Percentiles rank a stretch among this genome's conserved stretches.
Conservation (phyloP, 1,140 invertebrate species). For the Monochamus saltuarius region DNA sequence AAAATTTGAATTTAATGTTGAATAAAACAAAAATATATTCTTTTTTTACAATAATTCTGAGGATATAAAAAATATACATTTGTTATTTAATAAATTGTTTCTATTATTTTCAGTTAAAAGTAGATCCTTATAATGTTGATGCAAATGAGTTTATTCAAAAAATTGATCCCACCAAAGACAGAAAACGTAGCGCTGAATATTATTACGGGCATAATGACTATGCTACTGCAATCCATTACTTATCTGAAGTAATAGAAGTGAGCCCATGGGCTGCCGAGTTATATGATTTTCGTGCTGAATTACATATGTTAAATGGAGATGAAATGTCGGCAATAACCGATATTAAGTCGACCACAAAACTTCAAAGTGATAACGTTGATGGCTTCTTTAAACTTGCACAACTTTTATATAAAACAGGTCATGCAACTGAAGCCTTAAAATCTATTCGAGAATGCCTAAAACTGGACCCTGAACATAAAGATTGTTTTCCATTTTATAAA, state of each 20-base stretch:
- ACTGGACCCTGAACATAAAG: constrained; percentile 95
- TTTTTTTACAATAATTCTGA: too few species aligned
- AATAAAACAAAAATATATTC: too few species aligned
- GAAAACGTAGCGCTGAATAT: constrained; percentile 67
- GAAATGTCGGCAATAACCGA: constrained; percentile 86
- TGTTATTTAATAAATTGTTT: background rate
- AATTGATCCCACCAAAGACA: constrained; percentile 66
- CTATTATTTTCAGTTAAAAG: constrained; percentile 58
- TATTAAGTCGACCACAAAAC: constrained; percentile 87
- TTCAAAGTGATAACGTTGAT: constrained; percentile 88
- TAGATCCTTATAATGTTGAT: constrained; percentile 77
- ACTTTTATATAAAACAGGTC: constrained; percentile 87
- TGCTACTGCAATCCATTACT: constrained; percentile 66
- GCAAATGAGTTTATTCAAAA: constrained; percentile 66
- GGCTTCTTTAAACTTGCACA: constrained; percentile 82
- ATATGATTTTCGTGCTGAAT: constrained; percentile 83
- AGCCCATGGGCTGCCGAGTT: constrained; percentile 88
- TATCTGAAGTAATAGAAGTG: constrained; percentile 77
- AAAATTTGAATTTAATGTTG: too few species aligned
- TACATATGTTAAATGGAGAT: constrained; percentile 78
- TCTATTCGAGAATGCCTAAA: constrained; percentile 97
- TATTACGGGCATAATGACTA: constrained; percentile 69
- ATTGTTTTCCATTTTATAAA: constrained; percentile 96
- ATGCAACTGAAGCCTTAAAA: constrained; percentile 86
- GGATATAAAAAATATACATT: too few species aligned